Evolutionary conservation across 2,888 invertebrate genomes (phyloP), one percentile per base, ranked within the genome.

Genomic region (Epistrophe eligans): DNA sequence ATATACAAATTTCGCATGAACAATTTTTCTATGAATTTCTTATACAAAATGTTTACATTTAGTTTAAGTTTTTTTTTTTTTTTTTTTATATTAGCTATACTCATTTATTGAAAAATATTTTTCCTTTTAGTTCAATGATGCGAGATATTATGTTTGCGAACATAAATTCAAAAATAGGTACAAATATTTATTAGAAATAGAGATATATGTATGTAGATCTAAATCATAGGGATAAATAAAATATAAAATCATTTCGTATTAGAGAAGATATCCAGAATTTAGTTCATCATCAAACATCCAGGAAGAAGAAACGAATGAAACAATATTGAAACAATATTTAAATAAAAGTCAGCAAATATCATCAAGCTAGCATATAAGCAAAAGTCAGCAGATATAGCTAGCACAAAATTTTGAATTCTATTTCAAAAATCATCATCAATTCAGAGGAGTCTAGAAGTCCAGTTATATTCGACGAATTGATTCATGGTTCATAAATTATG

Each of bases 261-360:
- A 15, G 15, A n/a, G 2, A n/a, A 11, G 32, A 32, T 32, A 24
- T 24, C 8, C 52, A 17, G n/a, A 9, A 28, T 57, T 57, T 9
- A 57, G 40, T 57, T n/a, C 32, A 57, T 57, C 57, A 17, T 32
- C 28, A 32, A n/a, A 11, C 17, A 58, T 32, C 5, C n/a, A 57
- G 40, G n/a, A 38, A 58, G 55, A 55, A 28, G 28, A 55, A 32
- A 15, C 0, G n/a, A 15, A 35, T 4, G 32, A 62, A 24, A 62
- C 64, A 64, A 43, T 64, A 64, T 64, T 64, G 64, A 64, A 45
- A 64, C 64, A 64, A 64, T 64, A 64, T 64, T 64, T 32, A 64
- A 64, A 64, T 45, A 64, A 64, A 64, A 45, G 45, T 64, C 64
- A 64, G 45, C 28, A 64, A 64, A 64, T 64, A 62, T 43, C 24